Conservation (phyloP, 2,797 vertebrate species). For the Sebastes itinus region DNA sequence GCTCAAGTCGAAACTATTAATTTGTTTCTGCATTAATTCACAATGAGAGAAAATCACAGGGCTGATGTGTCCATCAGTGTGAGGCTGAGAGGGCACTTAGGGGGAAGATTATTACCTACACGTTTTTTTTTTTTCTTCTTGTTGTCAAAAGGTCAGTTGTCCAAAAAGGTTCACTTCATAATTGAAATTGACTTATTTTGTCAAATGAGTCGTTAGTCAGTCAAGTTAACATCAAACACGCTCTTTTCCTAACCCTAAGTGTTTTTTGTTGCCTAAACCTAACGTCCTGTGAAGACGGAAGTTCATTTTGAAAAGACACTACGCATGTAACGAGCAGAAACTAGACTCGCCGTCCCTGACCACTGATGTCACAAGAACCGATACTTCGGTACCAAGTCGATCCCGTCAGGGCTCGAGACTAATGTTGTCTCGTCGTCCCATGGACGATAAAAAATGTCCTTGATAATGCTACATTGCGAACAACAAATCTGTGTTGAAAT, state of each 20-base stretch:
- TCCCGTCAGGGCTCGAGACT: too few species aligned
- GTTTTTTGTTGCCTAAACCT: neutral
- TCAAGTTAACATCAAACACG: neutral
- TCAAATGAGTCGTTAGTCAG: neutral
- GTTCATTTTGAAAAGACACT: neutral
- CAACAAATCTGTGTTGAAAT: too few species aligned
- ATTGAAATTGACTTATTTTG: neutral
- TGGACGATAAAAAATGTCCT: too few species aligned
- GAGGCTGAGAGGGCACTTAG: neutral
- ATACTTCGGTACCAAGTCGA: too few species aligned
- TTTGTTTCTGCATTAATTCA: conserved; percentile 54
- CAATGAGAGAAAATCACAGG: conserved; percentile 39
- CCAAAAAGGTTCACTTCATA: neutral
- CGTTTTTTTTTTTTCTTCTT: neutral
- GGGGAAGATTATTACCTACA: neutral
- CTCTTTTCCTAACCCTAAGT: neutral
- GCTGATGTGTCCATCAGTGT: conserved; percentile 15
- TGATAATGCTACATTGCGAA: too few species aligned
- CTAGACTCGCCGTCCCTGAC: too few species aligned
- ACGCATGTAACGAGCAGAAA: too few species aligned
- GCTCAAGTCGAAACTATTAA: conserved; percentile 38
- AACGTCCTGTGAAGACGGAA: neutral
- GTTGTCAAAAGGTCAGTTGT: neutral
- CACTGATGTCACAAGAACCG: too few species aligned
- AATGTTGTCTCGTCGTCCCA: too few species aligned